These are phyloP conservation scores for Gnathonemus echidnorhynchus DNA, from an alignment of 2,113 vertebrate species.

Conservation along the genomic window DNA sequence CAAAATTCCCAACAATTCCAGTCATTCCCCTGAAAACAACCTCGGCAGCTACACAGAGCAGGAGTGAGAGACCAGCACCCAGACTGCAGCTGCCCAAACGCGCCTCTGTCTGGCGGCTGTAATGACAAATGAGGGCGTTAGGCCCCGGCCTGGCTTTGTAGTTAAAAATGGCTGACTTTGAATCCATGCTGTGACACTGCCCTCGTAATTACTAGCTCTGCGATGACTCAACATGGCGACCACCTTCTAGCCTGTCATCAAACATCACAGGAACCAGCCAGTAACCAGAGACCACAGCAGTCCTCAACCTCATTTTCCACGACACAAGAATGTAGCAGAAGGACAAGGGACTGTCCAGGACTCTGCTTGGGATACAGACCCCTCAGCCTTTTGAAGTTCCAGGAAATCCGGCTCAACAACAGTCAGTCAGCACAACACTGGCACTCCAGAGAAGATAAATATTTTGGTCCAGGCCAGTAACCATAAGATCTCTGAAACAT, in stretches of 20 bases:
- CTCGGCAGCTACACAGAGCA: not conserved
- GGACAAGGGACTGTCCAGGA: not conserved
- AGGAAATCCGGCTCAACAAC: not conserved
- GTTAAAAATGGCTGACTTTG: not conserved
- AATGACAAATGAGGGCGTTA: not conserved
- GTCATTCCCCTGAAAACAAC: conserved; percentile 4
- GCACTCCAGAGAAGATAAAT: not conserved
- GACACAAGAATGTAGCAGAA: not conserved
- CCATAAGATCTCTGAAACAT: not conserved
- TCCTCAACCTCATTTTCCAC: not conserved
- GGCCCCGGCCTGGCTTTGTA: not conserved
- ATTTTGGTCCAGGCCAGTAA: not conserved
- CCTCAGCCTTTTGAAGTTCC: not conserved
- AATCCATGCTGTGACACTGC: conserved; percentile 1
- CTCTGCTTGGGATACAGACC: not conserved
- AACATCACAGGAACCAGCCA: conserved; percentile 15
- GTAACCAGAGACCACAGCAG: not conserved
- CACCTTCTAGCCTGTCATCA: conserved; percentile 9
- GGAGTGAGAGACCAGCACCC: not conserved
- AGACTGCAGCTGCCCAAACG: not conserved
- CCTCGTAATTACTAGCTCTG: conserved; percentile 9
- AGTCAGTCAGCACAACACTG: not conserved
- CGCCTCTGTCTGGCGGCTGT: not conserved
- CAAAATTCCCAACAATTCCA: not conserved
- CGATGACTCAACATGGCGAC: conserved; percentile 14